Percentiles rank a stretch among this genome's conserved stretches.
These are phyloP conservation scores for Serilophus lunatus DNA, from an alignment of 2,113 vertebrate genomes.

Conservation along the genomic window DNA sequence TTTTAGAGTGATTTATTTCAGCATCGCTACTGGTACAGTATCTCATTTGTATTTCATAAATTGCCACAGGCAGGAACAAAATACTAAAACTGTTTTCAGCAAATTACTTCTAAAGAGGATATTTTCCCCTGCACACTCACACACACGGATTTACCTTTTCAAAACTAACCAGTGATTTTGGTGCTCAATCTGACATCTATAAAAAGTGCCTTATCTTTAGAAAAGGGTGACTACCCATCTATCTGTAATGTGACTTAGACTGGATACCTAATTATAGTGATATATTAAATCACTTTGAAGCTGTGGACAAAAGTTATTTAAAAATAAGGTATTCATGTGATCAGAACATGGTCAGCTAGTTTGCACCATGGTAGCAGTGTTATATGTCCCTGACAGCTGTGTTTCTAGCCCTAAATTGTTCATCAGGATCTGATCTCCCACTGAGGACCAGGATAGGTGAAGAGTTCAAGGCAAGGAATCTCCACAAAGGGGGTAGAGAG, in stretches of 20 bases:
- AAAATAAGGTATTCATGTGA: neutral
- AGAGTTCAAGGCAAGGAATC: constrained; percentile 27
- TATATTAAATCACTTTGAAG: neutral
- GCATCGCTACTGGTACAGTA: neutral
- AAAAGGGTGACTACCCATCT: neutral
- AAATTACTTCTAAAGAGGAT: constrained; percentile 49
- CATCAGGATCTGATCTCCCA: neutral
- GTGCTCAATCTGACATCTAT: neutral
- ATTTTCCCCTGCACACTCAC: neutral
- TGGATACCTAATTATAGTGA: neutral
- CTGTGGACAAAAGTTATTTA: neutral
- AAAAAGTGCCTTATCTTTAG: neutral
- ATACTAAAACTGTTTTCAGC: constrained; percentile 20
- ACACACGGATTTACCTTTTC: neutral
- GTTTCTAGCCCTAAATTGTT: neutral
- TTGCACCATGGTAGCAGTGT: neutral
- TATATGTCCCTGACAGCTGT: neutral
- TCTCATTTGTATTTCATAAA: constrained; percentile 64
- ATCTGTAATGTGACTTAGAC: neutral
- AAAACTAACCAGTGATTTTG: neutral
- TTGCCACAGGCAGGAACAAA: constrained; percentile 46
- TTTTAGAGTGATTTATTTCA: constrained; percentile 61
- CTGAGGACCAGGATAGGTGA: neutral
- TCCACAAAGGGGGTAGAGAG: neutral
- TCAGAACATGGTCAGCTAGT: neutral